phyloP scores from a whole-genome alignment of 2,113 vertebrate genomes.

The Ochotona curzoniae region DNA sequence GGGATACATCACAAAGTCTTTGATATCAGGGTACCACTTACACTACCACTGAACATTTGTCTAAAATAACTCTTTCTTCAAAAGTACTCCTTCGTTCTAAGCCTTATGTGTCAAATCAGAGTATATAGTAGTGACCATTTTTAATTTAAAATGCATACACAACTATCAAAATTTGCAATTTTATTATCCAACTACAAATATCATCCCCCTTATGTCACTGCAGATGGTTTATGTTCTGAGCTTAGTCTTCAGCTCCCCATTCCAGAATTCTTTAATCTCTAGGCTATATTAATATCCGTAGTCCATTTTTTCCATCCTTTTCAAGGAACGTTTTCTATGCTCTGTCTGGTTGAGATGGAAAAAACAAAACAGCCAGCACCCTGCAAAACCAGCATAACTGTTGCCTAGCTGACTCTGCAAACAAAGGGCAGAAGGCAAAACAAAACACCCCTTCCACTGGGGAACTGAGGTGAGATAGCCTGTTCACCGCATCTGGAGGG shows the following conservation, averaged over 20 bases:
- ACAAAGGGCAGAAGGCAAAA: slow-evolving; percentile 43
- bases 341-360: neutral
- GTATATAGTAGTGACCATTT: neutral
- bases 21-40: neutral
- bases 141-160: slow-evolving; percentile 40
- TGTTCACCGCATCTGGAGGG: slow-evolving; percentile 19
- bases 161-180: neutral
- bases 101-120: neutral
- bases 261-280: slow-evolving; percentile 34
- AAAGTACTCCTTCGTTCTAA: neutral
- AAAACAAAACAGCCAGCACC: slow-evolving; percentile 6
- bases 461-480: neutral
- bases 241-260: slow-evolving; percentile 10
- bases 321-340: slow-evolving; percentile 46
- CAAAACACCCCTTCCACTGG: neutral
- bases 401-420: slow-evolving; percentile 59
- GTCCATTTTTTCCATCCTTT: slow-evolving; percentile 47
- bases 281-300: slow-evolving; percentile 44
- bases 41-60: neutral
- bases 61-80: neutral
- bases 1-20: neutral
- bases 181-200: neutral
- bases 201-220: neutral
- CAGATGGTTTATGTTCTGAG: slow-evolving; percentile 16
- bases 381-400: slow-evolving; percentile 35